These are phyloP conservation scores for Origma solitaria DNA, from an alignment of 2,113 vertebrate genomes.

Conservation along the genomic window DNA sequence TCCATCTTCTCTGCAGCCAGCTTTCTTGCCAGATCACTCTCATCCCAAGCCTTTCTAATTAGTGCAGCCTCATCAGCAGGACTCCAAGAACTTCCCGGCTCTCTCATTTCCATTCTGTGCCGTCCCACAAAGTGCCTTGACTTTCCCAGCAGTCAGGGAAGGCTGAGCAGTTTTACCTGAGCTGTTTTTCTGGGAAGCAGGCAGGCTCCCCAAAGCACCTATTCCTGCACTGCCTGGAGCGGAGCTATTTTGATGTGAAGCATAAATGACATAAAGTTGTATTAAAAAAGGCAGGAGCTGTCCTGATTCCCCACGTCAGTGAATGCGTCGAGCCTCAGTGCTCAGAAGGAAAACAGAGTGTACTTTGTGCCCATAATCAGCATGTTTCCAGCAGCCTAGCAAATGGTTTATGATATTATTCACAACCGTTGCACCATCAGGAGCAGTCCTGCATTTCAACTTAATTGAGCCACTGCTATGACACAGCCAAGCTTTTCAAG, in stretches of 20 bases:
- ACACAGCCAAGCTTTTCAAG: neutral
- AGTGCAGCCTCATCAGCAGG: neutral
- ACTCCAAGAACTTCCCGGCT: neutral
- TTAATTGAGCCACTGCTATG: conserved; percentile 4
- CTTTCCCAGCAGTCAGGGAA: neutral
- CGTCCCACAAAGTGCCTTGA: neutral
- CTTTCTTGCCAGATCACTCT: neutral
- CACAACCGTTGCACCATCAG: neutral
- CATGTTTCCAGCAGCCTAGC: conserved; percentile 1
- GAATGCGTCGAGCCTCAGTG: neutral
- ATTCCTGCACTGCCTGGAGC: neutral
- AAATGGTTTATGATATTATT: conserved; percentile 3
- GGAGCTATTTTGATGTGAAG: neutral
- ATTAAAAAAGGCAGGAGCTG: conserved; percentile 16
- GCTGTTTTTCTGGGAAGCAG: neutral
- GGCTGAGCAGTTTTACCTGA: neutral
- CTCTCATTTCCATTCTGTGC: fast-evolving
- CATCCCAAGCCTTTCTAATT: neutral
- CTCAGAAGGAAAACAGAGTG: neutral
- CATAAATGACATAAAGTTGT: neutral
- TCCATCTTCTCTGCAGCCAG: neutral
- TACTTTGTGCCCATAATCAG: neutral
- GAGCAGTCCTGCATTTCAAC: conserved; percentile 25
- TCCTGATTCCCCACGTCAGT: neutral
- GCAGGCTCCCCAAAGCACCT: neutral